A percentile compares a stretch with the other conserved stretches of the same genome.
phyloP scores from a whole-genome alignment of 2,888 invertebrate species.

The Cheilosia vernalis region DNA sequence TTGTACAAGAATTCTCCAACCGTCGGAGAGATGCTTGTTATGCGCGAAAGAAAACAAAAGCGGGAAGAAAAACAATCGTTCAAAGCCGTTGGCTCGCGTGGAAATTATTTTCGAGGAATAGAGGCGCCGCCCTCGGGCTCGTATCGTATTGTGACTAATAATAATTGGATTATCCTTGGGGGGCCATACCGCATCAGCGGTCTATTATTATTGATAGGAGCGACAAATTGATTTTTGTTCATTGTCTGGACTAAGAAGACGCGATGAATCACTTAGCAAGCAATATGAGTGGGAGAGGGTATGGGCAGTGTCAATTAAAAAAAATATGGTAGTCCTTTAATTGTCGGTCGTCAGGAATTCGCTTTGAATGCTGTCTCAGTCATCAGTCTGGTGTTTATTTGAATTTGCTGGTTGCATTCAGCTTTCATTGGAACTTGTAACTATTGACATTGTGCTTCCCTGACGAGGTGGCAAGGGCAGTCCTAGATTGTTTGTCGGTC shows the following conservation, averaged over 20 bases:
- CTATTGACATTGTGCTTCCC: too few relatives aligned
- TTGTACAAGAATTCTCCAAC: conserved; percentile 47
- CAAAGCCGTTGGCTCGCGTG: conserved; percentile 42
- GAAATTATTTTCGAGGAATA: conserved; percentile 50
- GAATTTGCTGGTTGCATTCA: too few relatives aligned
- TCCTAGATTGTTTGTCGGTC: too few relatives aligned
- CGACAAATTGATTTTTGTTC: conserved; percentile 49
- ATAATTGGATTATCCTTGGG: conserved; percentile 71
- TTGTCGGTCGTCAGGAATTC: too few relatives aligned
- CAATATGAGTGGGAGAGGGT: too few relatives aligned
- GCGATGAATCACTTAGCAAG: too few relatives aligned
- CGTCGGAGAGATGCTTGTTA: conserved; percentile 54
- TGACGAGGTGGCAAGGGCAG: too few relatives aligned
- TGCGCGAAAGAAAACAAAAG: conserved; percentile 3
- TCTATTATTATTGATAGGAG: conserved; percentile 50
- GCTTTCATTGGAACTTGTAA: too few relatives aligned
- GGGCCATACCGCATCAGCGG: conserved; percentile 23
- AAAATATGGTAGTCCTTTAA: too few relatives aligned
- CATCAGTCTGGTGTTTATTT: too few relatives aligned
- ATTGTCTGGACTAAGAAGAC: background rate
- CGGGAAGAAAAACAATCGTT: conserved; percentile 26
- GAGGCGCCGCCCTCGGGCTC: conserved; percentile 38
- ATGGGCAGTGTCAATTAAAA: too few relatives aligned
- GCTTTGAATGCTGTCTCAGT: too few relatives aligned
- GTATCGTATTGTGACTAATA: conserved; percentile 43